These are phyloP conservation scores for Pachliopta kotzebuea DNA, from an alignment of 2,888 invertebrate genomes.

Conservation along the genomic window DNA sequence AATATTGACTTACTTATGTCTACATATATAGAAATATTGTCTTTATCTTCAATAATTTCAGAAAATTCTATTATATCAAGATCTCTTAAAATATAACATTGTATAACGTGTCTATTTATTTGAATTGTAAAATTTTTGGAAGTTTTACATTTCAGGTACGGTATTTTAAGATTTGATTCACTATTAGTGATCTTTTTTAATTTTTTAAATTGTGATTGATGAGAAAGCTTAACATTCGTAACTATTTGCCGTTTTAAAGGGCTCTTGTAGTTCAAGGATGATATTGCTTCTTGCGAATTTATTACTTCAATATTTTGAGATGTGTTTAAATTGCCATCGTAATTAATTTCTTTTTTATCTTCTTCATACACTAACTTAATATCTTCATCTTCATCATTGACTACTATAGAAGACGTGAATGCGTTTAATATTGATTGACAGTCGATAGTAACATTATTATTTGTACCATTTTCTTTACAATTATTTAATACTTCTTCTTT, in stretches of 20 bases:
- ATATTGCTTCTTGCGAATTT: constrained; percentile 46
- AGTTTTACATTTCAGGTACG: constrained; percentile 32
- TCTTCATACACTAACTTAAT: constrained; percentile 67
- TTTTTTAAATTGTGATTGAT: constrained; percentile 45
- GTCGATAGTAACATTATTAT: constrained; percentile 43
- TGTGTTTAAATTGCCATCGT: constrained; percentile 20
- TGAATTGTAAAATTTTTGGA: constrained; percentile 27
- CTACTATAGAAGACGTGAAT: constrained; percentile 54
- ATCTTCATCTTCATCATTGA: constrained; percentile 57
- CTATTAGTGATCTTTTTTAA: constrained; percentile 39
- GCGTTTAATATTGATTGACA: constrained; percentile 55
- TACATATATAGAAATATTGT: constrained; percentile 49
- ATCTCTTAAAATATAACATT: constrained; percentile 52
- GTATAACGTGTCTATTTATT: constrained; percentile 40
- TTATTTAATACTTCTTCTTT: constrained; percentile 34
- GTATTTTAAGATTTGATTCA: background rate
- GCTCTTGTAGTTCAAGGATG: constrained; percentile 44
- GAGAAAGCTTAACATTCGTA: constrained; percentile 31
- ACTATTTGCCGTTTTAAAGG: constrained; percentile 49
- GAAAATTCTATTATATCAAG: constrained; percentile 50
- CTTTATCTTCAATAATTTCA: constrained; percentile 39
- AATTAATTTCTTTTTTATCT: constrained; percentile 39
- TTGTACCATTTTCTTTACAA: constrained; percentile 19
- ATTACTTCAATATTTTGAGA: constrained; percentile 45
- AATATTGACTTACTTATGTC: constrained; percentile 38